Base-by-base conservation (phyloP, 2,888 invertebrate species). In the Acanthosepion pharaonis region DNA sequence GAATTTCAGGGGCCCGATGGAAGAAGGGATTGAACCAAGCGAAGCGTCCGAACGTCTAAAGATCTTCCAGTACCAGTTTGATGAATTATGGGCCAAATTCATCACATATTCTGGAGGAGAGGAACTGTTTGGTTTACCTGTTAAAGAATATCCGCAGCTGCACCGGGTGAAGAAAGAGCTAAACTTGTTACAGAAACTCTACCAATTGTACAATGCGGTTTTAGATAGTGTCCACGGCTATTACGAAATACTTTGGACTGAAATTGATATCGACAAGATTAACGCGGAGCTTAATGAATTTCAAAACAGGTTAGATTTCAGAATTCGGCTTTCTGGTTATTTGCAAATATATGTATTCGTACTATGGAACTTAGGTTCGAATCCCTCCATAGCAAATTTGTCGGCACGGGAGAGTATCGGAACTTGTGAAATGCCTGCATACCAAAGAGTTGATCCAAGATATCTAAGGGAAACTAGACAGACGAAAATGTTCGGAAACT, bases 251-350 rank as follows among this genome's bases (percentile, higher is more conserved):
- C 96, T 96, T 15, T 97, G 97, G 97, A 96, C 96, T 20, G 97
- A 97, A 91, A 97, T 97, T 55, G 97, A 97, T 95, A 97, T 97
- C 95, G 97, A 97, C 55, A 97, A 97, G 94, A 97, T 97, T 95
- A 97, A 97, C 94, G 95, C 95, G 25, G 97, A 97, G 94, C 96
- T 97, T 9, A 94, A 95, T 51, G 97, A 97, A 91, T 96, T 97
- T 55, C 97, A 97, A 94, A 97, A 97, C 95, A 97, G 97, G 97
- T 97, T 94, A 94, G 95, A 23, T 23, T 23, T 33, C 25, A 20
- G n/a, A n/a, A 23, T 48, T 15, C 6, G 18, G 33, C 11, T 0
- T 91, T 15, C 9, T 91, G 15, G 5, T 23, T 91, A 0, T 42
- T 92, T 92, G 23, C 11, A 9, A 23, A 92, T 92, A 92, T 33